phyloP scores from a whole-genome alignment of 92 coral and sea anemone genomes.

The Nematostella vectensis region DNA sequence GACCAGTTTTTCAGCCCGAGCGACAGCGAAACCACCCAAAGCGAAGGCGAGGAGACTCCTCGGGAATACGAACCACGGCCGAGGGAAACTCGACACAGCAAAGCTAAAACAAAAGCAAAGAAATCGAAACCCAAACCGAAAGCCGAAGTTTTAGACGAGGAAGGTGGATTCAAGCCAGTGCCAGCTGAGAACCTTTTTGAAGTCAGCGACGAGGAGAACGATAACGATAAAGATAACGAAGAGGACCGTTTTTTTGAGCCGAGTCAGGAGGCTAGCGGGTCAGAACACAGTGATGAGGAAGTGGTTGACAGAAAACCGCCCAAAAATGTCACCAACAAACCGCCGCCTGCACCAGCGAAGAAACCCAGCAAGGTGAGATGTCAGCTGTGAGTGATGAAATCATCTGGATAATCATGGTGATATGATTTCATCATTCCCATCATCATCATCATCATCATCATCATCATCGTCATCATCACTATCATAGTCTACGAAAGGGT shows the following conservation, averaged over 20 bases:
- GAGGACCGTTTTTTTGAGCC: constrained; percentile 65
- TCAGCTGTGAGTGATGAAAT: too few species aligned
- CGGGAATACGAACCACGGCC: constrained; percentile 37
- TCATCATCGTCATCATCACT: neutral
- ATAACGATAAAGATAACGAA: constrained; percentile 33
- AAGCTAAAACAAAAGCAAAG: constrained; percentile 12
- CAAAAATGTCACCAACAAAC: constrained; percentile 7
- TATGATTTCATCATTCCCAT: too few species aligned
- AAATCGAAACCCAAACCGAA: constrained; percentile 11
- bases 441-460: too few species aligned
- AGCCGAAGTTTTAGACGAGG: constrained; percentile 5
- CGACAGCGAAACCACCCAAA: constrained; percentile 36
- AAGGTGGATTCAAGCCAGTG: constrained; percentile 38
- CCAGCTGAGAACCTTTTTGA: constrained; percentile 50
- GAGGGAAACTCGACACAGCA: constrained; percentile 6
- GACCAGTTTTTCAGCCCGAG: constrained; percentile 54
- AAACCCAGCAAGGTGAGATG: too few species aligned
- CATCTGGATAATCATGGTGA: too few species aligned
- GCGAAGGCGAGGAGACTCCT: constrained; percentile 52
- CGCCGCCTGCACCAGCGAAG: neutral
- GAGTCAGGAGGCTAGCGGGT: constrained; percentile 21
- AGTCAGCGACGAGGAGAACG: constrained; percentile 53
- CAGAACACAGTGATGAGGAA: constrained; percentile 44
- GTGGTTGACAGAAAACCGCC: constrained; percentile 14
- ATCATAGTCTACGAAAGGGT: too few species aligned